These are phyloP conservation scores for Panthera tigris DNA, from an alignment of 2,113 vertebrate species.

Conservation along the genomic window DNA sequence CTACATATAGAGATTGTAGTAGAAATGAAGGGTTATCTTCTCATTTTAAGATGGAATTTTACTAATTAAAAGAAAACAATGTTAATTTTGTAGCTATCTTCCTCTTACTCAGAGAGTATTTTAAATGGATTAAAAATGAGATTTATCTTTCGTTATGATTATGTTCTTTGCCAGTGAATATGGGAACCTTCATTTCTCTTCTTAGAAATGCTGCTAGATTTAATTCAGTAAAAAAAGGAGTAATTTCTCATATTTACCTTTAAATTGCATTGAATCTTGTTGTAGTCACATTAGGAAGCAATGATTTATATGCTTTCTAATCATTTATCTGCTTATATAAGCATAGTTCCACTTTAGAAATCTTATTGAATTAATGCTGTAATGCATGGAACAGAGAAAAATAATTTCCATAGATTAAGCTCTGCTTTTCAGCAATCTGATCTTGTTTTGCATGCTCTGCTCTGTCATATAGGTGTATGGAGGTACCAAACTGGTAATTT, in stretches of 20 bases:
- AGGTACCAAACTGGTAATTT: slow-evolving; percentile 55
- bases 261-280: slow-evolving; percentile 86
- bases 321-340: slow-evolving; percentile 87
- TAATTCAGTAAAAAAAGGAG: slow-evolving; percentile 86
- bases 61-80: slow-evolving; percentile 77
- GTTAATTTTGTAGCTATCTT: slow-evolving; percentile 78
- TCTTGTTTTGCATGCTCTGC: slow-evolving; percentile 45
- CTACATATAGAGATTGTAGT: neutral
- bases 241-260: slow-evolving; percentile 88
- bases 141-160: slow-evolving; percentile 77
- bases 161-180: slow-evolving; percentile 78
- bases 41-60: slow-evolving; percentile 47
- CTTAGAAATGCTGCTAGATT: slow-evolving; percentile 83
- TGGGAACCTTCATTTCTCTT: slow-evolving; percentile 83
- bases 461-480: slow-evolving; percentile 57
- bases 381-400: slow-evolving; percentile 74
- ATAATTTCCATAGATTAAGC: slow-evolving; percentile 73
- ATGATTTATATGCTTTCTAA: slow-evolving; percentile 89
- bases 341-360: slow-evolving; percentile 83
- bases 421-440: slow-evolving; percentile 60
- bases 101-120: slow-evolving; percentile 43
- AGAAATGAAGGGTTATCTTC: neutral
- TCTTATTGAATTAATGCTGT: slow-evolving; percentile 80
- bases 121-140: slow-evolving; percentile 75
- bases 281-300: slow-evolving; percentile 87